Base-by-base conservation (phyloP, 2,797 vertebrate species). In the Enteromius mattozi region DNA sequence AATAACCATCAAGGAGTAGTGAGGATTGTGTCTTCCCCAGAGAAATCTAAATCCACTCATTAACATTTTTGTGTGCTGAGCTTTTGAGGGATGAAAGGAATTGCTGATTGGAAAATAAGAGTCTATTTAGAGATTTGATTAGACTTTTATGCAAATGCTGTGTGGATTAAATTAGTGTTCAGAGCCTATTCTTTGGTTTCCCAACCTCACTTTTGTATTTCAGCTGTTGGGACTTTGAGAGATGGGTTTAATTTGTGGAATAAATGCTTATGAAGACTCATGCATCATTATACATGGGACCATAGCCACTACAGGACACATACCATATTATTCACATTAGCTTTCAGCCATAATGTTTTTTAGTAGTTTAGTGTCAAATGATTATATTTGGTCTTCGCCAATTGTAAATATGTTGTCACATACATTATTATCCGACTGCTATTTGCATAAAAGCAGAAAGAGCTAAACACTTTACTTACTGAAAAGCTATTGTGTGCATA, bases 101-200 rank as follows among this genome's bases (percentile, higher is more conserved):
- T 81, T 51, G 33, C 59, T 81, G 83, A 81, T 81, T 74, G 77
- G 66, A 81, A 86, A 84, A 76, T 81, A 80, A 75, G 40, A 78
- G 68, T 16, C n/a, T 79, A 59, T 87, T 87, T 71, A 79, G 71
- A 70, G 24, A 24, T 42, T 85, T 70, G 78, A 56, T 85, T 86
- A 56, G 71, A 83, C 54, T 59, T 82, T 82, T 82, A 82, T 65
- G 42, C 59, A 66, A 76, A 82, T 82, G 0, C 3, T n/a, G 24
- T 27, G 13, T 66, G 42, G 77, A 80, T 78, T 17, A 24, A 45
- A 85, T 83, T 76, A 40, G 37, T 14, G 9, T 54, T 82, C 14
- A 21, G n/a, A n/a, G 65, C 74, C 7, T 40, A n/a, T 45, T 77
- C 47, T 56, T 56, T 47, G 13, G 37, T 78, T 71, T 27, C 30